Base-by-base conservation (phyloP, 2,797 vertebrate genomes). In the Staurois parvus region DNA sequence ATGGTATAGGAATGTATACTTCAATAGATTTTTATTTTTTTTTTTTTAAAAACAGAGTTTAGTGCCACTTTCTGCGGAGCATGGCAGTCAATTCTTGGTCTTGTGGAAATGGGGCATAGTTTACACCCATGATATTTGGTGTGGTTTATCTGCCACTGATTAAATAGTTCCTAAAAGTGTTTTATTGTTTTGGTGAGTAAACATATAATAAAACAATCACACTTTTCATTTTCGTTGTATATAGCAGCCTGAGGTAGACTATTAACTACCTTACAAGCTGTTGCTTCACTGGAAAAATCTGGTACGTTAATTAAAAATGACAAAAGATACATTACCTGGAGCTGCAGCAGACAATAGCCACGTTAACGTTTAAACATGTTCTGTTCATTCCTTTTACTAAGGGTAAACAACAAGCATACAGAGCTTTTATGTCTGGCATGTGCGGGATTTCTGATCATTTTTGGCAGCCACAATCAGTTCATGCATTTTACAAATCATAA, bases 111-210 rank as follows among this genome's bases (percentile, higher is more conserved):
- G 4, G 12, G 4, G 2, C 15, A 17, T 48, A 17, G 24, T 11
- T 59, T 59, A 24, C 19, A 59, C n/a, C 19, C 52, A 59, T 66
- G 11, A 66, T 66, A 72, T 37, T 11, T 69, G 68, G 3, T 62
- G 15, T 42, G 28, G 56, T 48, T 81, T 62, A 81, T 81, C 69
- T 72, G 48, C 48, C 62, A 37, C 37, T 40, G 69, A 81, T 62
- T 40, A 73, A 73, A 81, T 29, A 1, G 32, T 64, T 42, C 79
- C 32, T 26, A 28, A 42, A 67, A 72, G 79, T 73, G 79, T 81
- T 81, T 81, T 66, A 11, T 62, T 80, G 67, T 80, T 81, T 64
- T 34, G 37, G 32, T 81, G 32, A 40, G 13, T 64, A 40, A 81
- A 69, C 79, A 73, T 62, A 81, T 81, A 62, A 62, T 81, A 56